Evolutionary conservation across 1,140 invertebrate species (phyloP), one percentile per base, ranked within the genome.

Genomic region (Drosophila cardini): DNA sequence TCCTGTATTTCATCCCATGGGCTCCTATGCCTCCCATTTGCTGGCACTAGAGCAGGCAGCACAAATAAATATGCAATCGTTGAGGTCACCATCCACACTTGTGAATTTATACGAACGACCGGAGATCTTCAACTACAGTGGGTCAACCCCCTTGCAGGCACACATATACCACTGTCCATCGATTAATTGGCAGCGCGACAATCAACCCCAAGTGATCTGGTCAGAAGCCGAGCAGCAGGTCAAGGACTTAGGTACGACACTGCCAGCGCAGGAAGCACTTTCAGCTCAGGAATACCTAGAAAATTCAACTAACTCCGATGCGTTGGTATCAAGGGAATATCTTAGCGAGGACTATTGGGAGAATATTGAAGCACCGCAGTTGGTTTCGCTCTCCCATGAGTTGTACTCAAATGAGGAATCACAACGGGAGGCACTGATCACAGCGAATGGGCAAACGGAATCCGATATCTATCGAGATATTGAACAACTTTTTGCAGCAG

Each of bases 21-120:
- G 80, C 7, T 82, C 75, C 0, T 76, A 78, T 43, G 80, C 65
- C 0, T 64, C 75, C 1, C 71, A 75, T 8, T 13, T 82, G 43
- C 11, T 78, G 38, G 67, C 50, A 0, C 55, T 72, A 7, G 62
- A 80, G 50, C 18, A 77, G 34, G 43, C 40, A 1, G 21, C 43
- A 2, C 64, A 74, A 18, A 34, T 52, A 9, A 56, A 65, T 34
- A 36, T 52, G 32, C 57, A 56, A 2, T 21, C 61, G 32, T 4
- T n/a, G 18, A 11, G 21, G 5, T 15, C 53, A 1, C 72, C 30
- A 11, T 8, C 48, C 2, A 18, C 53, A 9, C 42, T 52, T 0
- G 52, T 26, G 21, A 10, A 42, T 0, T 40, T 21, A 8, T 57
- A n/a, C 10, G 36, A 30, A 3, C 45, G 11, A n/a, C 18, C 16